Evolutionary conservation across 2,888 invertebrate species (phyloP).

Genomic region (Melangyna quadrimaculata): DNA sequence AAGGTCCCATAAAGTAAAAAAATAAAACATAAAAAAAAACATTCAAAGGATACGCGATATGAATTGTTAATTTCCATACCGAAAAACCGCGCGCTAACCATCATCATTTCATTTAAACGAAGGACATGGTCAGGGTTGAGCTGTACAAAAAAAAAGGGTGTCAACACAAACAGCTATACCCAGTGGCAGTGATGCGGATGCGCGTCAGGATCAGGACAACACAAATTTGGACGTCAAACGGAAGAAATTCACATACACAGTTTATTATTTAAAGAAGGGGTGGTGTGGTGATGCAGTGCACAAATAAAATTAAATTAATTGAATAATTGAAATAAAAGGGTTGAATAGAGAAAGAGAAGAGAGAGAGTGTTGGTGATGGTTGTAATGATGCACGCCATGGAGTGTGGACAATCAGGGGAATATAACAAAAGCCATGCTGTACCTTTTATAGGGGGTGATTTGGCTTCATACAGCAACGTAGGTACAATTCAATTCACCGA

Average conservation of each 20-base stretch:
- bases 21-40: neutral
- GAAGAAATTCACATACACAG: neutral
- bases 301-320: conserved; percentile 64
- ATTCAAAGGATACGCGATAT: conserved; percentile 53
- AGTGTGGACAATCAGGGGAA: conserved; percentile 3
- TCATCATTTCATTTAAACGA: neutral
- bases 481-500: too few species aligned
- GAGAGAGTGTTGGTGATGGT: neutral
- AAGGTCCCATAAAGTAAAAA: neutral
- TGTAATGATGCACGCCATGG: neutral
- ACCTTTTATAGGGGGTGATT: conserved; percentile 2
- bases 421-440: conserved; percentile 13
- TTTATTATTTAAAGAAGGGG: neutral
- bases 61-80: conserved; percentile 62
- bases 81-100: neutral
- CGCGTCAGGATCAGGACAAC: conserved; percentile 65
- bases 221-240: conserved; percentile 31
- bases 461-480: neutral
- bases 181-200: conserved; percentile 53
- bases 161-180: conserved; percentile 59
- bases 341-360: conserved; percentile 20
- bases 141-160: conserved; percentile 48
- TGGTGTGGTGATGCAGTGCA: conserved; percentile 13
- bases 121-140: conserved; percentile 60
- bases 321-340: conserved; percentile 68